Evolutionary conservation across 2,113 vertebrate species (phyloP), one percentile per base, ranked within the genome.

Genomic region (Anser cygnoides): DNA sequence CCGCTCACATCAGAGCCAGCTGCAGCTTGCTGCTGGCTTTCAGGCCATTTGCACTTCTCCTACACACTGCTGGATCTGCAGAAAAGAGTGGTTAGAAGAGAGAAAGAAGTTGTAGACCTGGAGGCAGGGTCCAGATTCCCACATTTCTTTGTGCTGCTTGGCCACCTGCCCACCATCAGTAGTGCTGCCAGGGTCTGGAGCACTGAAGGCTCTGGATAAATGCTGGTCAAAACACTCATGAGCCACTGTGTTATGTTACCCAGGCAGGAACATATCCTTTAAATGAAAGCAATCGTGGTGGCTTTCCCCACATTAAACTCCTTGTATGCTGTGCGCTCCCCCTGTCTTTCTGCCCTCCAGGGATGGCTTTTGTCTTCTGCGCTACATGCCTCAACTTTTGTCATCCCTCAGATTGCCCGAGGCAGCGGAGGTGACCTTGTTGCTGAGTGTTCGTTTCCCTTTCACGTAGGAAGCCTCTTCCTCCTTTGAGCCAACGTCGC

Each of bases 331-430:
- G 18, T 9, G 22, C 4, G 1, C 68, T 92, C 66, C 62, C 29
- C 35, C 46, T 81, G 54, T 43, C 81, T 71, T 28, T 37, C 58
- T 43, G 14, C 94, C 95, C 97, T 96, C 95, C 41, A 78, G 97
- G 96, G 96, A 92, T 77, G 81, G 87, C 92, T 96, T 97, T 97
- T 96, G 95, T 94, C 97, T 94, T 94, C 82, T 97, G 85, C 78
- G 92, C 89, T 89, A 97, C 96, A 95, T 4, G 35, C 55, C 93
- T 94, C 77, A 91, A 96, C 96, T 97, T 96, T 97, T 94, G 96
- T 97, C 97, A 96, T 96, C 80, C 41, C 73, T 55, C 13, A 15
- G 62, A 95, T 96, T 49, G 97, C 97, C 97, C 55, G 91, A 97
- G 97, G 97, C 97, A 37, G 35, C 20, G 67, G 43, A 85, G 96